A percentile compares a stretch with the other conserved stretches of the same genome.
These are phyloP conservation scores for Philopotamus ludificatus DNA, from an alignment of 1,140 invertebrate species.

Conservation along the genomic window DNA sequence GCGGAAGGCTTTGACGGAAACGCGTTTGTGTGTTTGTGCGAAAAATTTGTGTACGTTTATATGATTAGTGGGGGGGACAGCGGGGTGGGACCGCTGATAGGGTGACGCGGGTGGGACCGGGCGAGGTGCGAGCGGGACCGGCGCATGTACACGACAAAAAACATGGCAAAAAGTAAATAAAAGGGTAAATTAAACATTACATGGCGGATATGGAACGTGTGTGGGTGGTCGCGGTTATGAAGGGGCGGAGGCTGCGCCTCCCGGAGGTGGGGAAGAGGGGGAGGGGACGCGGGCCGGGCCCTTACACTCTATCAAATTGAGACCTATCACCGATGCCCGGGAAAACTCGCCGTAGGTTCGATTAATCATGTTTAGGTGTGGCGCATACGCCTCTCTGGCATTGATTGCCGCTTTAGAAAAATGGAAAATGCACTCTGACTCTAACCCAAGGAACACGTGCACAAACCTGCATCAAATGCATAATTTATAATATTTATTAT, in stretches of 20 bases:
- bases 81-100: too few species aligned
- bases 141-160: slow-evolving; percentile 41
- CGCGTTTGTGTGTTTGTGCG: slow-evolving; percentile 18
- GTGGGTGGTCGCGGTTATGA: slow-evolving; percentile 27
- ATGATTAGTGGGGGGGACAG: slow-evolving; percentile 16
- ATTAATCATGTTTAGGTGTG: too few species aligned
- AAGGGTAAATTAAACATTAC: slow-evolving; percentile 43
- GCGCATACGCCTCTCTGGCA: too few species aligned
- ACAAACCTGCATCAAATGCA: too few species aligned
- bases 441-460: too few species aligned
- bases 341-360: neutral
- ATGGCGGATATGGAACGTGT: slow-evolving; percentile 42
- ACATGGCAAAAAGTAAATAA: slow-evolving; percentile 43
- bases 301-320: slow-evolving; percentile 10
- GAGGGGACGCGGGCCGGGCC: neutral
- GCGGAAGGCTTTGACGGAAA: neutral
- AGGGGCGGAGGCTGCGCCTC: neutral
- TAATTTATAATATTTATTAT: too few species aligned
- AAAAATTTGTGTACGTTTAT: slow-evolving; percentile 32
- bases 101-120: neutral
- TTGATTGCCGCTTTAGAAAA: too few species aligned
- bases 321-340: neutral
- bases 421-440: too few species aligned
- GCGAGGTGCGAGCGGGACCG: slow-evolving; percentile 23
- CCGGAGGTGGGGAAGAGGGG: neutral